phyloP scores from a whole-genome alignment of 1,140 invertebrate genomes.

The Chlorops oryzae region DNA sequence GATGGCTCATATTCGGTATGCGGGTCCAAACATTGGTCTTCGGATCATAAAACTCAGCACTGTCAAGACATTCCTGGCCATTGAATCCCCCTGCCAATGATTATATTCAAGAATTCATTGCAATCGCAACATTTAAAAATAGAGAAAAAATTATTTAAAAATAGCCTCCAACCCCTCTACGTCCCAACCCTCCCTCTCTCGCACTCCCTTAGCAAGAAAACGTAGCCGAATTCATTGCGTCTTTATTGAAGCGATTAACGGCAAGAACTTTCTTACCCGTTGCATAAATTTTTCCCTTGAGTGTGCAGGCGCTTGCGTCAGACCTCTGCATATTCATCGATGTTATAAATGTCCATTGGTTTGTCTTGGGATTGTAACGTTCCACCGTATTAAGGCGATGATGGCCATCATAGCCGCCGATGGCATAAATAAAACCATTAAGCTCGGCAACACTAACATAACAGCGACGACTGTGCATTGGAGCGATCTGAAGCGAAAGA shows the following conservation, averaged over 20 bases:
- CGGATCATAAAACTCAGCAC: slow-evolving; percentile 81
- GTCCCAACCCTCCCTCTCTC: too few species aligned
- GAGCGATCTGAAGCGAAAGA: slow-evolving; percentile 49
- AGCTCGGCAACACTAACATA: slow-evolving; percentile 61
- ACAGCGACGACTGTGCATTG: slow-evolving; percentile 56
- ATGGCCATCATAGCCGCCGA: slow-evolving; percentile 83
- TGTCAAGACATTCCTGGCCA: slow-evolving; percentile 78
- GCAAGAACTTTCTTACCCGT: slow-evolving; percentile 23
- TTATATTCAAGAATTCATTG: too few species aligned
- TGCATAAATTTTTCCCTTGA: slow-evolving; percentile 52
- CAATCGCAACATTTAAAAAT: too few species aligned
- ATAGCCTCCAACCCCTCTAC: too few species aligned
- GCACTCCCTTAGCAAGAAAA: too few species aligned
- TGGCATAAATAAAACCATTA: slow-evolving; percentile 71
- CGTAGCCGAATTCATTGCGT: too few species aligned
- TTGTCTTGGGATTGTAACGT: slow-evolving; percentile 61
- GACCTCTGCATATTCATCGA: slow-evolving; percentile 75
- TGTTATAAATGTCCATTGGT: slow-evolving; percentile 77
- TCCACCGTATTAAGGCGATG: slow-evolving; percentile 69
- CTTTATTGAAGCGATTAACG: too few species aligned
- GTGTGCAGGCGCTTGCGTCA: slow-evolving; percentile 66
- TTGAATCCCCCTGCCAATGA: slow-evolving; percentile 70
- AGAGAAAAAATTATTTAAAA: too few species aligned
- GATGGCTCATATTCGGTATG: slow-evolving; percentile 69
- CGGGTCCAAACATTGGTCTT: slow-evolving; percentile 78